Percentiles rank a stretch among this genome's conserved stretches.
Conservation (phyloP, 2,888 invertebrate genomes). For the Neoitamus cyanurus region DNA sequence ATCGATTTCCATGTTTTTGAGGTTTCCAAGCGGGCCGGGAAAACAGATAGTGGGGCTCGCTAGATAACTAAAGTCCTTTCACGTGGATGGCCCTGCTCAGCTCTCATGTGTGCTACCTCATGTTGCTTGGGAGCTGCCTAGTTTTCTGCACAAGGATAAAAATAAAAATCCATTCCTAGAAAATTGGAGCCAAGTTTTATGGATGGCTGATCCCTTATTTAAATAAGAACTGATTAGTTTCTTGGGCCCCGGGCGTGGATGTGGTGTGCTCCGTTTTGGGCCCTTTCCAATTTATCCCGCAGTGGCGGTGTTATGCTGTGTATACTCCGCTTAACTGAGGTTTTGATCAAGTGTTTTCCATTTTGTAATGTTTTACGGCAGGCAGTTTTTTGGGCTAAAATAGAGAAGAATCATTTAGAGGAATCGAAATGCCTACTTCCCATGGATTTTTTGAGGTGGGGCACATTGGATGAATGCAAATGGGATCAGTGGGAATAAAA, state of each 20-base stretch:
- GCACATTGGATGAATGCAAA: not conserved
- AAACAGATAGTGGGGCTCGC: not conserved
- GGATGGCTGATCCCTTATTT: constrained; percentile 29
- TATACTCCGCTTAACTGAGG: not conserved
- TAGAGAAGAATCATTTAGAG: not conserved
- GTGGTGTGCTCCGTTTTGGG: not conserved
- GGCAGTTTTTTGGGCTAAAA: not conserved
- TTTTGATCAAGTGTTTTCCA: not conserved
- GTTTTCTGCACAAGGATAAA: not conserved
- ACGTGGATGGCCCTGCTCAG: not conserved
- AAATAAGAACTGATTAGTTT: constrained; percentile 36
- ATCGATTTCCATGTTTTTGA: constrained; percentile 25
- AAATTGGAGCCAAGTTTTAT: constrained; percentile 34
- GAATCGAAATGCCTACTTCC: not conserved
- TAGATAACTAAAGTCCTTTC: not conserved
- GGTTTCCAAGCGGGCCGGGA: not conserved
- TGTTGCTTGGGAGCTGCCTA: not conserved
- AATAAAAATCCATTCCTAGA: constrained; percentile 7
- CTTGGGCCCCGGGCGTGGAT: not conserved
- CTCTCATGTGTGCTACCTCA: not conserved
- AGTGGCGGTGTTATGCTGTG: not conserved
- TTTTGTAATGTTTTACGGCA: constrained; percentile 7
- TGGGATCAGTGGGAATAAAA: not conserved
- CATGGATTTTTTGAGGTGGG: not conserved
- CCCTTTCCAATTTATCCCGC: not conserved